These are phyloP conservation scores for Porphyrio hochstetteri DNA, from an alignment of 2,113 vertebrate species.

Conservation along the genomic window DNA sequence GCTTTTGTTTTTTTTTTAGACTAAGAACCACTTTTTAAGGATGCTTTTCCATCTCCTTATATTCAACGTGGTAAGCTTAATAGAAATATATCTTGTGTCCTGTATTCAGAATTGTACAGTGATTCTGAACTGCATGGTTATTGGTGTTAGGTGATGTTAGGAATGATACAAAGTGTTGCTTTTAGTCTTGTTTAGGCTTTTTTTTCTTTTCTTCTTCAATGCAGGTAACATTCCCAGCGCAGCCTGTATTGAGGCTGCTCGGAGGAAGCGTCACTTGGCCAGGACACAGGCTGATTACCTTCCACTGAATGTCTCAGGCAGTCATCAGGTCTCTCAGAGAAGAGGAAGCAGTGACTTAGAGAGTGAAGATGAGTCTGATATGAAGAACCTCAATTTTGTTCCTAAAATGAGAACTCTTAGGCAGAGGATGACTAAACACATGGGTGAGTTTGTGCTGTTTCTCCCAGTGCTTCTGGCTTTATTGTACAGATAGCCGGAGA, in stretches of 20 bases:
- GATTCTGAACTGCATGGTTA: background rate
- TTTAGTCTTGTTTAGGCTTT: background rate
- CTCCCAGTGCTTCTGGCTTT: background rate
- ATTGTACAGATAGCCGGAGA: background rate
- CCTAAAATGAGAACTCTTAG: conserved; percentile 80
- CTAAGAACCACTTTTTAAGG: background rate
- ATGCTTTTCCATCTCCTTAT: background rate
- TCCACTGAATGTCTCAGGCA: conserved; percentile 69
- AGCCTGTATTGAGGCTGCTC: conserved; percentile 76
- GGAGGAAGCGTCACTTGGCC: conserved; percentile 72
- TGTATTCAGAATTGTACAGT: background rate
- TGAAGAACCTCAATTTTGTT: conserved; percentile 81
- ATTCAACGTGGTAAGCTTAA: background rate
- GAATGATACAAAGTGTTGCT: background rate
- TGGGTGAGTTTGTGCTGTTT: conserved; percentile 74
- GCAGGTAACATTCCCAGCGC: conserved; percentile 79
- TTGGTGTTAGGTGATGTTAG: background rate
- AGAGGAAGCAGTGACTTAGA: conserved; percentile 57
- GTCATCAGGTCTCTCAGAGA: conserved; percentile 15
- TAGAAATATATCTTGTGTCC: background rate
- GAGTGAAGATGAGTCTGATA: conserved; percentile 80
- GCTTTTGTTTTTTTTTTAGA: background rate
- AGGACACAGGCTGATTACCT: conserved; percentile 82
- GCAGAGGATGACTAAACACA: conserved; percentile 85
- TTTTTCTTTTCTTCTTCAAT: conserved; percentile 11